phyloP scores from a whole-genome alignment of 1,140 invertebrate species.

The Formica exsecta region DNA sequence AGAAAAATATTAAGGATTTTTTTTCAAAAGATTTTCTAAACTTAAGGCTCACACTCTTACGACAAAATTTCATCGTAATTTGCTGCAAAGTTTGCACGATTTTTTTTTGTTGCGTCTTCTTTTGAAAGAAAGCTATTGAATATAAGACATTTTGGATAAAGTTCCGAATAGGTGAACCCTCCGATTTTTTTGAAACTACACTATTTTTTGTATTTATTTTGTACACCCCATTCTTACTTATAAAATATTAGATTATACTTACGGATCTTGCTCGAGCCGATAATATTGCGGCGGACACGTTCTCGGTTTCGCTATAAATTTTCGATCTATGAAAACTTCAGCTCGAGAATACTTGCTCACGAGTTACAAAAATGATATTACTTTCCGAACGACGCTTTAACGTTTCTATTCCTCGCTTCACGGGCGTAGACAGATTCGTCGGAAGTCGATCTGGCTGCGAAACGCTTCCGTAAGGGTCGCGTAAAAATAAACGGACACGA shows the following conservation, averaged over 20 bases:
- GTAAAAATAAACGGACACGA: slow-evolving; percentile 54
- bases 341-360: slow-evolving; percentile 24
- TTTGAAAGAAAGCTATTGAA: not conserved
- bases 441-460: slow-evolving; percentile 52
- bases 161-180: no score
- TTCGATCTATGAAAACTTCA: slow-evolving; percentile 46
- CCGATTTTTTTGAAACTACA: no score
- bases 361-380: slow-evolving; percentile 60
- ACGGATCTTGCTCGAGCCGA: not conserved
- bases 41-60: not conserved
- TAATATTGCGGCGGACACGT: slow-evolving; percentile 2
- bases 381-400: slow-evolving; percentile 53
- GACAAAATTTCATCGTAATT: not conserved
- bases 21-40: not conserved
- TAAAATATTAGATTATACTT: slow-evolving; percentile 9
- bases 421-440: slow-evolving; percentile 42
- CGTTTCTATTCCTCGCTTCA: slow-evolving; percentile 37
- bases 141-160: not conserved
- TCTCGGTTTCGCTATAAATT: slow-evolving; percentile 41
- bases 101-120: not conserved
- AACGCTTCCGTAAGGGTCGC: slow-evolving; percentile 57
- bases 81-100: no score
- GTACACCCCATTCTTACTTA: not conserved
- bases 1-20: no score
- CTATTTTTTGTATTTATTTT: no score